phyloP scores from a whole-genome alignment of 1,140 invertebrate genomes.

The Idris sp. region DNA sequence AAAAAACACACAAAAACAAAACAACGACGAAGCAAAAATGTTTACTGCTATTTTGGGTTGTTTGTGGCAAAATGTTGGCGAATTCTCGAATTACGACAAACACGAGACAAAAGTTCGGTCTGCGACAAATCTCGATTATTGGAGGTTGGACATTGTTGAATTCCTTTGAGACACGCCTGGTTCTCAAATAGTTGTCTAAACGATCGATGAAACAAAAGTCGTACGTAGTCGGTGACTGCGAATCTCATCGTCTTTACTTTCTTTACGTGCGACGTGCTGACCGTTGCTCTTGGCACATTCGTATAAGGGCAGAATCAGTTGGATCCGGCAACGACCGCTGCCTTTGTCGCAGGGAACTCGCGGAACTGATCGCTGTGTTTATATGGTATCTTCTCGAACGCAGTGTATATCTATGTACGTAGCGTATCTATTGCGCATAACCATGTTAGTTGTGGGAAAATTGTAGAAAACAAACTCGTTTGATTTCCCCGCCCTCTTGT shows the following conservation, averaged over 20 bases:
- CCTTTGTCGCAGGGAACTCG: slow-evolving; percentile 72
- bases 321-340: slow-evolving; percentile 71
- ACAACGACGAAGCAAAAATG: no score
- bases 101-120: no score
- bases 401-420: slow-evolving; percentile 65
- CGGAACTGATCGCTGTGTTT: slow-evolving; percentile 75
- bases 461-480: slow-evolving; percentile 77
- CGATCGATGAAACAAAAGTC: slow-evolving; percentile 45
- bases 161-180: slow-evolving; percentile 9
- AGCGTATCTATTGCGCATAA: slow-evolving; percentile 69
- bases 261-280: slow-evolving; percentile 69
- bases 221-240: slow-evolving; percentile 11
- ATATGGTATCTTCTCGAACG: slow-evolving; percentile 74
- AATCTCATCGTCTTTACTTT: slow-evolving; percentile 69
- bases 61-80: no score
- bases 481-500: slow-evolving; percentile 59
- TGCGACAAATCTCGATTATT: no score
- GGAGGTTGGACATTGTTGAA: neutral
- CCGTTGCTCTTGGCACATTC: slow-evolving; percentile 68
- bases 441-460: slow-evolving; percentile 76
- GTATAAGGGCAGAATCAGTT: slow-evolving; percentile 74
- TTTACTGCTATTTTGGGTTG: no score
- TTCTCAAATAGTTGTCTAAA: slow-evolving; percentile 18
- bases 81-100: no score
- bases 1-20: no score